A percentile compares a stretch with the other conserved stretches of the same genome.
phyloP scores from a whole-genome alignment of 2,113 vertebrate species.

The Cebus imitator region DNA sequence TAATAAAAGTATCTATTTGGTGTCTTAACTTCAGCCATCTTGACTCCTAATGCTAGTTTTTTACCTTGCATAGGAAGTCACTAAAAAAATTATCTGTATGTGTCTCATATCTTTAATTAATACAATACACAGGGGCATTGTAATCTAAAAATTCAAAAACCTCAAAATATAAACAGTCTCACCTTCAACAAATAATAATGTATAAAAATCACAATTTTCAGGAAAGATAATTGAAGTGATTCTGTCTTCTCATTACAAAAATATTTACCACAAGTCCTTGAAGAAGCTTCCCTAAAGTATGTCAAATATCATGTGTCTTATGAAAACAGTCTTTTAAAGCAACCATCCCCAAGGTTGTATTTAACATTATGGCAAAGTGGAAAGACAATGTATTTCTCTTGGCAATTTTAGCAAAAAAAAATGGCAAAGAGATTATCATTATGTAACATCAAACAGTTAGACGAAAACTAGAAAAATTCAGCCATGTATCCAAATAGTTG shows the following conservation, averaged over 20 bases:
- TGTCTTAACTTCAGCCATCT: not conserved
- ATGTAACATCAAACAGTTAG: not conserved
- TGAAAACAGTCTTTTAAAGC: not conserved
- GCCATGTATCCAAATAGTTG: not conserved
- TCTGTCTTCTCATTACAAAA: not conserved
- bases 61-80: not conserved
- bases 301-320: not conserved
- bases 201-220: conserved; percentile 31
- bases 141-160: conserved; percentile 22
- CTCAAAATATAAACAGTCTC: not conserved
- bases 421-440: not conserved
- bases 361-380: not conserved
- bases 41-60: not conserved
- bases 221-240: not conserved
- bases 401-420: not conserved
- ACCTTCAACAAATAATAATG: not conserved
- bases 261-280: not conserved
- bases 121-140: not conserved
- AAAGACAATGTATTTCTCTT: not conserved
- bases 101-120: not conserved
- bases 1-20: not conserved
- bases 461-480: not conserved
- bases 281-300: not conserved
- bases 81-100: not conserved
- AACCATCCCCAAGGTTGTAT: not conserved